Conservation (phyloP, 2,888 invertebrate species). For the Heliconius ethilla region DNA sequence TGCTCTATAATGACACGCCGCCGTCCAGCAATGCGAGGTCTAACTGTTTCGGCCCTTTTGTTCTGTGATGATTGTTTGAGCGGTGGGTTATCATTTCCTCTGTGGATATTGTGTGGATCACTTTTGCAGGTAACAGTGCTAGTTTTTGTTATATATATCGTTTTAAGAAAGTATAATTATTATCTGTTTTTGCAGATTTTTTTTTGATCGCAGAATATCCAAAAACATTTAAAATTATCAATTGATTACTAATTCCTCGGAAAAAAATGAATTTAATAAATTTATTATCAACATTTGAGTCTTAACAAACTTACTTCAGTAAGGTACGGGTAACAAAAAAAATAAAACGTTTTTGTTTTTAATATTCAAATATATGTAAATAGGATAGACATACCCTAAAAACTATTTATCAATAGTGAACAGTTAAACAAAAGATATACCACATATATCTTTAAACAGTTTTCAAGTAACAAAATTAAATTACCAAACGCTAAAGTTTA, state of each 20-base stretch:
- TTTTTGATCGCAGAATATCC: background rate
- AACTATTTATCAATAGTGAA: background rate
- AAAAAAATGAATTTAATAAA: no score
- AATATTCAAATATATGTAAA: background rate
- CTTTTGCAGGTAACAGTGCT: conserved; percentile 61
- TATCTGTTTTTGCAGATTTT: background rate
- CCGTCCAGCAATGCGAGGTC: conserved; percentile 60
- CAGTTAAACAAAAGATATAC: background rate
- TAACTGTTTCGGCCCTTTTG: conserved; percentile 77
- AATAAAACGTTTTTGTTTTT: no score
- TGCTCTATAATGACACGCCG: conserved; percentile 69
- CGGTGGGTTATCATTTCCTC: conserved; percentile 62
- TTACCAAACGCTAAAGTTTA: conserved; percentile 21
- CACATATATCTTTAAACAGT: conserved; percentile 29
- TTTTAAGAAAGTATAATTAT: conserved; percentile 25
- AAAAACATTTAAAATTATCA: no score
- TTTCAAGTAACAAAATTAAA: conserved; percentile 40
- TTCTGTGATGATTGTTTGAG: conserved; percentile 67
- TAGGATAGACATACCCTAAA: background rate
- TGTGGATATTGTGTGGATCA: conserved; percentile 34
- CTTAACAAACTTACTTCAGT: no score
- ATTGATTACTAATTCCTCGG: no score
- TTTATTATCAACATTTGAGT: no score
- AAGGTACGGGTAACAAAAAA: no score
- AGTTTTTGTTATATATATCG: conserved; percentile 48